Base-by-base conservation (phyloP, 2,888 invertebrate species). In the Phorcus lineatus region DNA sequence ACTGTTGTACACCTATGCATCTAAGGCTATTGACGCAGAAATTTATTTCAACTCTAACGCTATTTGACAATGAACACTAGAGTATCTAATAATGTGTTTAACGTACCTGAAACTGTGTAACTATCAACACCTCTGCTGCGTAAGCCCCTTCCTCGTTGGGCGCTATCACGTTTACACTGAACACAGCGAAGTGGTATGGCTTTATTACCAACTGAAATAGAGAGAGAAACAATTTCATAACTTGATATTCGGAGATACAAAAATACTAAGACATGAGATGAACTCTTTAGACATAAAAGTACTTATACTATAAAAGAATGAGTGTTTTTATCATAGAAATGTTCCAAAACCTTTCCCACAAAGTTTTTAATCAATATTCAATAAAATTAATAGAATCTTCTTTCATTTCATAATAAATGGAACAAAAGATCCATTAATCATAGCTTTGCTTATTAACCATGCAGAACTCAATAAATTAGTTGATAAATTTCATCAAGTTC, bases 81-180 rank as follows among this genome's bases (percentile, higher is more conserved):
- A 4, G 4, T 36, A 7, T 36, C 36, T 7, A n/a, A 36, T 36
- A 36, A 2, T 36, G 7, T 7, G 2, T 36, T 7, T 36, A 7
- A 17, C 62, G 4, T 89, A 93, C 93, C 87, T 94, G 93, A 91
- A 90, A 94, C 82, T 93, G 91, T 70, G 97, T 97, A 91, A 95
- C 95, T n/a, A 97, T 94, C 88, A 95, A 95, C 13, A 96, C 95
- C 88, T 95, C 95, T 53, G 95, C 96, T 87, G 94, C 94, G 87
- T 95, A 95, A 81, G 95, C 94, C 77, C 95, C 95, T 87, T 96
- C 96, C 6, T 95, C 94, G 86, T 94, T 94, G 0, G 96, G 95
- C 70, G 96, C 95, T 85, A 95, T 94, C 16, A 97, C 94, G 83
- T 95, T 95, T 81, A 97, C 94, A 89, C 95, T 95, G 91, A 97